Conservation (phyloP, 2,113 vertebrate species). For the human region DNA sequence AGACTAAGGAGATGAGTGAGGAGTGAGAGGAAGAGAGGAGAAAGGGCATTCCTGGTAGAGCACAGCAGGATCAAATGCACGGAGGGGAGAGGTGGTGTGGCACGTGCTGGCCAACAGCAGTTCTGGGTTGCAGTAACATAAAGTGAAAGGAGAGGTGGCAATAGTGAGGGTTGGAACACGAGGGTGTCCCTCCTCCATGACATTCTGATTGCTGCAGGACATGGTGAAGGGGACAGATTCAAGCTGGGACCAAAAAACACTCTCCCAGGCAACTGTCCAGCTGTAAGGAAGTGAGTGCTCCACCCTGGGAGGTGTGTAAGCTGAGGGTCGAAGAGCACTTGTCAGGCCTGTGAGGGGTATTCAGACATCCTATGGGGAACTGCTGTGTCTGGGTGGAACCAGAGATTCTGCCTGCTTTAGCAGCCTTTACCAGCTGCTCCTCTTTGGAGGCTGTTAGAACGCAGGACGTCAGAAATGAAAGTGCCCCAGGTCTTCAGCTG, state of each 20-base stretch:
- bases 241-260: neutral
- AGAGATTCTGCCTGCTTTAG: neutral
- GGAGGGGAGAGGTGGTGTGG: fast-evolving
- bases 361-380: neutral
- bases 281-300: neutral
- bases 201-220: neutral
- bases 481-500: too few species aligned
- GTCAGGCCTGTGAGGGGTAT: neutral
- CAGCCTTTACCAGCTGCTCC: neutral
- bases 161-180: neutral
- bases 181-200: neutral
- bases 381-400: neutral
- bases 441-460: neutral
- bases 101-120: neutral
- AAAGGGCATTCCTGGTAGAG: neutral
- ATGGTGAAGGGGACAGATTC: neutral
- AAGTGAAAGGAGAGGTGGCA: neutral
- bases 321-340: neutral
- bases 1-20: neutral
- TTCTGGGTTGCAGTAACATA: neutral
- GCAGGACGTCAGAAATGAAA: neutral
- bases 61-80: fast-evolving
- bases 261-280: neutral
- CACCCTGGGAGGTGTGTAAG: neutral
- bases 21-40: neutral